Conservation (phyloP, 2,888 invertebrate species). For the Brenthis hecate region DNA sequence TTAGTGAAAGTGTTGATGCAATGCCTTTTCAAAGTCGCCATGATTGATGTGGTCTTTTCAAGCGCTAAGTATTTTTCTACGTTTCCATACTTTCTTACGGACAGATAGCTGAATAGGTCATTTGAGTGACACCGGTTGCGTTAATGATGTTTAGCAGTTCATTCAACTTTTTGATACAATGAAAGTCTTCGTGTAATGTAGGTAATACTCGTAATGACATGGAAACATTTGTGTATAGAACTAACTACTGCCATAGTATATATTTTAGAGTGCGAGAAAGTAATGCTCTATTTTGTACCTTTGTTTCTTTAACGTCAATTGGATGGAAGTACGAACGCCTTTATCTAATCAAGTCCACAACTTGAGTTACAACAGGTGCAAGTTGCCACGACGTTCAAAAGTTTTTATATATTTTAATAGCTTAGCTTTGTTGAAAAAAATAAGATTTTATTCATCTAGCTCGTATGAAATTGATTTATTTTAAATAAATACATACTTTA, state of each 20-base stretch:
- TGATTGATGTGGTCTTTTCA: constrained; percentile 73
- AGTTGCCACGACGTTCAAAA: too few relatives aligned
- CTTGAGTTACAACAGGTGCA: too few relatives aligned
- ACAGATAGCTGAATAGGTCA: constrained; percentile 40
- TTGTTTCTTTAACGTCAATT: too few relatives aligned
- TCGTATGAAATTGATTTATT: too few relatives aligned
- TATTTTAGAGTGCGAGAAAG: too few relatives aligned
- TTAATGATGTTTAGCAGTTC: constrained; percentile 50
- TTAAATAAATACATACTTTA: too few relatives aligned
- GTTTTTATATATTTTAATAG: too few relatives aligned
- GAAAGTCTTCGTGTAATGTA: neutral
- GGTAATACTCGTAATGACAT: neutral
- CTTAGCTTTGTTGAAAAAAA: too few relatives aligned
- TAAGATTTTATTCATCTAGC: too few relatives aligned
- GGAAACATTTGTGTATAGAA: neutral
- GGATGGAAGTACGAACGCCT: too few relatives aligned
- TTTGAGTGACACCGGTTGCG: constrained; percentile 41
- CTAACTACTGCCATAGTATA: neutral
- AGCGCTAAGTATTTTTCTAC: constrained; percentile 52
- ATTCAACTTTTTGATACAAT: constrained; percentile 38
- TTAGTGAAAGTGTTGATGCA: constrained; percentile 67
- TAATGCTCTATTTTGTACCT: too few relatives aligned
- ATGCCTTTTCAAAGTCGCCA: constrained; percentile 55
- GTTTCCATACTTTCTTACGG: constrained; percentile 49
- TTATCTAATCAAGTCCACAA: too few relatives aligned